phyloP scores from a whole-genome alignment of 2,797 vertebrate genomes.

The Halcyon smyrnensis region DNA sequence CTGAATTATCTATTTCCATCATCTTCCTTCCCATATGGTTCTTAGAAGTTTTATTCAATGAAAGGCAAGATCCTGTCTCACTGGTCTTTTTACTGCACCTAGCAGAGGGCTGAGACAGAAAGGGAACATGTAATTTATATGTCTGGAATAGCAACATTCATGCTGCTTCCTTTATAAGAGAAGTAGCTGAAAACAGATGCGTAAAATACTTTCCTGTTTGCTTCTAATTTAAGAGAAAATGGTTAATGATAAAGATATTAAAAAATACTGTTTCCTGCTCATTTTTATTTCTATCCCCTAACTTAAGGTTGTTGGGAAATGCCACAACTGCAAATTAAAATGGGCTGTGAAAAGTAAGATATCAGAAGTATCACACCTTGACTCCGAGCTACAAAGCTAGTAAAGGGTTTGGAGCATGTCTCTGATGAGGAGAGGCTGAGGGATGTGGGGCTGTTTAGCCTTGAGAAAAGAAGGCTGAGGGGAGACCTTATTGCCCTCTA shows the following conservation, averaged over 20 bases:
- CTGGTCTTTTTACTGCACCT: background rate
- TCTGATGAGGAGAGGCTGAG: no score
- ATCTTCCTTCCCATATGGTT: background rate
- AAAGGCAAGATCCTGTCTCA: background rate
- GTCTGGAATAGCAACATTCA: background rate
- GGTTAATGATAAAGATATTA: background rate
- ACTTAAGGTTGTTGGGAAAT: background rate
- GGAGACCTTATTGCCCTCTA: no score
- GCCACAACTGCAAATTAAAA: background rate
- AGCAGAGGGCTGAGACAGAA: background rate
- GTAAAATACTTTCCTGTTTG: background rate
- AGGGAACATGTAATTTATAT: background rate
- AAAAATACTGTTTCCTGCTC: background rate
- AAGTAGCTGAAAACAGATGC: background rate
- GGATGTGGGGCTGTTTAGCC: no score
- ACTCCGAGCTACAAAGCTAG: background rate
- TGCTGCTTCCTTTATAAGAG: background rate
- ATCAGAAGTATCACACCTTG: background rate
- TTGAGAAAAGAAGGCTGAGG: no score
- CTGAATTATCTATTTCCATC: background rate
- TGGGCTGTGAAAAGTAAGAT: background rate
- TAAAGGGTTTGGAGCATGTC: no score
- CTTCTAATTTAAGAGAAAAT: background rate
- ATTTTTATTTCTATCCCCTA: background rate
- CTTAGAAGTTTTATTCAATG: background rate